Conservation (phyloP, 2,113 vertebrate genomes). For the Spilogale gracilis region DNA sequence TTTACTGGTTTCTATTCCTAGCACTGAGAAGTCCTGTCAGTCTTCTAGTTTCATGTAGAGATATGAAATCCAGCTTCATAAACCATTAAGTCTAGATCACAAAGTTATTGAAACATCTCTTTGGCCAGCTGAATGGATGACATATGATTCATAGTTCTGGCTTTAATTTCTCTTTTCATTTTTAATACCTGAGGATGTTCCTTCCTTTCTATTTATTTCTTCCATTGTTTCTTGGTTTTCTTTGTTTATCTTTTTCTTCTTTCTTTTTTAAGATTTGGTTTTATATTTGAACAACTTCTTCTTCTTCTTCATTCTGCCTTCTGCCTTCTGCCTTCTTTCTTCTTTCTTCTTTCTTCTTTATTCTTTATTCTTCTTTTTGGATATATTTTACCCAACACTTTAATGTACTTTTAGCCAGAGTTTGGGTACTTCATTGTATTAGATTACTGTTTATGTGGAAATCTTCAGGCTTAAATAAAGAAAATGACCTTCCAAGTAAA, state of each 20-base stretch:
- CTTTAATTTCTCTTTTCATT: neutral
- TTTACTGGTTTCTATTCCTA: neutral
- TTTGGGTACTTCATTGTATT: neutral
- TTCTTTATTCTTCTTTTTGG: neutral
- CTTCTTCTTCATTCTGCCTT: neutral
- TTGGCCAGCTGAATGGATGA: neutral
- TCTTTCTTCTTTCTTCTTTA: rapidly evolving
- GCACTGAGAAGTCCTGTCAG: neutral
- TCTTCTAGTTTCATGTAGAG: neutral
- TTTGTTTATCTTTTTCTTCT: neutral
- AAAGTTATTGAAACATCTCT: neutral
- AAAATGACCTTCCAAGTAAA: neutral
- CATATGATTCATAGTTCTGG: neutral
- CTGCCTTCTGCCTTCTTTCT: too few relatives aligned
- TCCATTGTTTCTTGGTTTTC: neutral
- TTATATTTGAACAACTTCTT: neutral
- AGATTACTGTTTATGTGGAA: neutral
- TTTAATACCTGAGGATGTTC: neutral
- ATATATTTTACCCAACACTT: constrained; percentile 13
- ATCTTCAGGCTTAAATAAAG: neutral
- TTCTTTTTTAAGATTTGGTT: neutral
- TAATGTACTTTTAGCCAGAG: neutral
- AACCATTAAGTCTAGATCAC: neutral
- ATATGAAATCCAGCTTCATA: neutral
- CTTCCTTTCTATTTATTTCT: neutral